Percentiles rank a stretch among this genome's conserved stretches.
Evolutionary conservation across 2,113 vertebrate species (phyloP).

Genomic region (Tonatia bakeri): DNA sequence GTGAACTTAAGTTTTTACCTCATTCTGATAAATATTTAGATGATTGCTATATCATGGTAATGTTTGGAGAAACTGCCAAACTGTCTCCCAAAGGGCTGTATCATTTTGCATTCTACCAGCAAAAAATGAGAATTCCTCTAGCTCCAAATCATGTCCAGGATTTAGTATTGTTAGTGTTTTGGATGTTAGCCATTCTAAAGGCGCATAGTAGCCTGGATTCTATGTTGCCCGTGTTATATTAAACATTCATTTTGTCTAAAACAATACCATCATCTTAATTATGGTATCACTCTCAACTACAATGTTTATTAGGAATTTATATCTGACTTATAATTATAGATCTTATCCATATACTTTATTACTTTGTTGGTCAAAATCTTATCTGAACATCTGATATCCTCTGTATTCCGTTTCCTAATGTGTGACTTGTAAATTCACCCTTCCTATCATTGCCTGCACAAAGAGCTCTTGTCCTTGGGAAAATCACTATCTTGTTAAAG

Average conservation of each 20-base stretch:
- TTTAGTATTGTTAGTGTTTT: background rate
- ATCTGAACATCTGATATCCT: background rate
- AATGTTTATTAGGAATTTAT: background rate
- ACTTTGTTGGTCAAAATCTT: background rate
- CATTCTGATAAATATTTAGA: background rate
- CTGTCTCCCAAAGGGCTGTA: background rate
- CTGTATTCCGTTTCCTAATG: background rate
- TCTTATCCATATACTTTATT: background rate
- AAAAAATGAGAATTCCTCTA: background rate
- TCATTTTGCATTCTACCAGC: background rate
- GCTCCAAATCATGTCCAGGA: background rate
- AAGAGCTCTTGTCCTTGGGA: background rate
- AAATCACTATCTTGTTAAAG: background rate
- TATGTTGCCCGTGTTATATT: background rate
- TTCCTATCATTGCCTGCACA: background rate
- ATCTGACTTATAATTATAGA: background rate
- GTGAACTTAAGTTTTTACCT: background rate
- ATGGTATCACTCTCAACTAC: background rate
- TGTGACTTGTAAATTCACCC: background rate
- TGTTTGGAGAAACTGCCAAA: background rate
- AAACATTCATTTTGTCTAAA: background rate
- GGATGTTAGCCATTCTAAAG: background rate
- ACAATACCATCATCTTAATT: background rate
- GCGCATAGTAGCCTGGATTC: fast-evolving
- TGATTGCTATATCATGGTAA: background rate